phyloP scores from a whole-genome alignment of 2,797 vertebrate species.

The Sphenodon punctatus region DNA sequence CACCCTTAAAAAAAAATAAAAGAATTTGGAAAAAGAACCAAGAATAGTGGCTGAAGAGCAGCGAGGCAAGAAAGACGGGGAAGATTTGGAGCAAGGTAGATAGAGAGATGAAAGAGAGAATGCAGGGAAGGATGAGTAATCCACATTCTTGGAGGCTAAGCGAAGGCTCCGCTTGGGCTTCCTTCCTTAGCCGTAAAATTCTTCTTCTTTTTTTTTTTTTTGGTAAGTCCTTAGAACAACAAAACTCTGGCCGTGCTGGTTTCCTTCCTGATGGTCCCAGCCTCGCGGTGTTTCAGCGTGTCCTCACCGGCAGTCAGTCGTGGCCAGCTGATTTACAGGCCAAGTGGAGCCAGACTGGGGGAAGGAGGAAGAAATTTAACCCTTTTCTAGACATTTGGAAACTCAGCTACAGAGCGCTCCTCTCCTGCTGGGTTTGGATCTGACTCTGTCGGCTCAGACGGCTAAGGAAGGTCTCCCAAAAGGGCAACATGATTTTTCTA shows the following conservation, averaged over 20 bases:
- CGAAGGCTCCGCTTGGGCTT: slow-evolving; percentile 87
- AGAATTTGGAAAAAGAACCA: slow-evolving; percentile 23
- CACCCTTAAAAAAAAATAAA: slow-evolving; percentile 9
- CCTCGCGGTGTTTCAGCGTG: slow-evolving; percentile 80
- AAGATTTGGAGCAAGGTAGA: slow-evolving; percentile 68
- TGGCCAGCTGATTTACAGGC: slow-evolving; percentile 79
- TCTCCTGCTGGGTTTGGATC: neutral
- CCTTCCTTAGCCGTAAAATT: slow-evolving; percentile 84
- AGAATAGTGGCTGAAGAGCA: slow-evolving; percentile 12
- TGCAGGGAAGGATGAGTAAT: slow-evolving; percentile 76
- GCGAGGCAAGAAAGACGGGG: slow-evolving; percentile 4
- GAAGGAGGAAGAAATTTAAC: slow-evolving; percentile 74
- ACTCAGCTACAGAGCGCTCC: slow-evolving; percentile 4
- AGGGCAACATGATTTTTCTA: too few species aligned
- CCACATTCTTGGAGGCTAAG: slow-evolving; percentile 82
- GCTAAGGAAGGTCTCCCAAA: fast-evolving
- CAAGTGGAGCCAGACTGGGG: slow-evolving; percentile 68
- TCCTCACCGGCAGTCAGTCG: slow-evolving; percentile 74
- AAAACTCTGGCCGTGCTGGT: slow-evolving; percentile 79
- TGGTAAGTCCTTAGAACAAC: slow-evolving; percentile 85
- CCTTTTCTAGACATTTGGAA: slow-evolving; percentile 44
- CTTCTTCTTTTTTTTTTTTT: neutral
- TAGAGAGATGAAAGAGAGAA: slow-evolving; percentile 77
- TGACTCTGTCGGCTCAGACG: neutral
- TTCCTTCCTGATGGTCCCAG: slow-evolving; percentile 87